Conservation (phyloP, 1,140 invertebrate genomes). For the Scaptomyza montana region DNA sequence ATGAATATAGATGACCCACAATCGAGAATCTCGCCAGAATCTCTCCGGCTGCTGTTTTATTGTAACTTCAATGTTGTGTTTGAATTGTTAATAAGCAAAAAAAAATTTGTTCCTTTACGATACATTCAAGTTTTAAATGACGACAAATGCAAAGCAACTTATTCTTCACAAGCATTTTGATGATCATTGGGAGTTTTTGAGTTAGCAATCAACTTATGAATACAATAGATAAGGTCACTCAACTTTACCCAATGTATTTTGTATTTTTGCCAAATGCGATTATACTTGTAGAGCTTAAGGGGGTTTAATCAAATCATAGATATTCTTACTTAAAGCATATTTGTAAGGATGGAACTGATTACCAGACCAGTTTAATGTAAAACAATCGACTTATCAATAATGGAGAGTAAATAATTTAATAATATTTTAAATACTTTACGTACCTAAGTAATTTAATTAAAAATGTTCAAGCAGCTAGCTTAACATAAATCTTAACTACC, state of each 20-base stretch:
- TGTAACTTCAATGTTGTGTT: constrained; percentile 10
- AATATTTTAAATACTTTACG: no score
- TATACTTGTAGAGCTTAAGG: no score
- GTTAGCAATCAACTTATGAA: background rate
- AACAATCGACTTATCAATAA: no score
- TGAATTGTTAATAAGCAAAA: constrained; percentile 45
- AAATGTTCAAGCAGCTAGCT: no score
- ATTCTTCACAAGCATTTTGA: background rate
- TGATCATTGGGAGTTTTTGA: background rate
- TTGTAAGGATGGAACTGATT: no score
- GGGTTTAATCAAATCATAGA: no score
- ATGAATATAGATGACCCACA: background rate
- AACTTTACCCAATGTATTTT: background rate
- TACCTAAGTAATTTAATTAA: no score
- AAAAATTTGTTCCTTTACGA: constrained; percentile 48
- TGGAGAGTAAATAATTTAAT: no score
- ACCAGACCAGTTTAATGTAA: no score
- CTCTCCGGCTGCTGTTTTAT: constrained; percentile 14
- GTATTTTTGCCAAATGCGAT: no score
- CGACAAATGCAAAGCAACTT: constrained; percentile 28
- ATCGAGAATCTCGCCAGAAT: constrained; percentile 9
- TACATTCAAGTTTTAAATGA: constrained; percentile 69
- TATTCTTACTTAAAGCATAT: no score
- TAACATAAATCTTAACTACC: no score
- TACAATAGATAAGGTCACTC: background rate